Conservation (phyloP, 2,113 vertebrate genomes). For the Anser cygnoides region DNA sequence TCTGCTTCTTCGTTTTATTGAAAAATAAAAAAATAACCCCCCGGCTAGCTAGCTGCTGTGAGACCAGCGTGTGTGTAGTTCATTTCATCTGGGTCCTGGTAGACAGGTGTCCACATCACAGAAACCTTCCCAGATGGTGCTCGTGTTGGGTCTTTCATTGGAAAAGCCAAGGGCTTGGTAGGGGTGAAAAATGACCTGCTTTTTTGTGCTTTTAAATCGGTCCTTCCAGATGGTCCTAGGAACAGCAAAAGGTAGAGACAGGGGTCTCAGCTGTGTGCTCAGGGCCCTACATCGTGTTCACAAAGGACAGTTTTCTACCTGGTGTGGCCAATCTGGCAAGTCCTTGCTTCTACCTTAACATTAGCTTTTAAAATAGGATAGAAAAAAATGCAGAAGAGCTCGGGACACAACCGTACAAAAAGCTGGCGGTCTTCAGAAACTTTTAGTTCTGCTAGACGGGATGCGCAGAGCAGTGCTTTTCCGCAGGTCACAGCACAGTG, state of each 20-base stretch:
- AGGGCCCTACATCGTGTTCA: neutral
- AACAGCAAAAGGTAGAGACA: accelerated
- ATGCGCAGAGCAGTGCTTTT: neutral
- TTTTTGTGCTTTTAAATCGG: neutral
- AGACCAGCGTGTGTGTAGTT: neutral
- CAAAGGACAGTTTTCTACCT: neutral
- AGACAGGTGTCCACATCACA: neutral
- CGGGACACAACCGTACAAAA: neutral
- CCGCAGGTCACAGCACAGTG: neutral
- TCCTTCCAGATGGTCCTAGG: conserved; percentile 1
- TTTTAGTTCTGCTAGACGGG: neutral
- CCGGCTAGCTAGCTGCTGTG: neutral
- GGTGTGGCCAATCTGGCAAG: neutral
- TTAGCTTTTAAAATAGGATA: neutral
- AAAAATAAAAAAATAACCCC: neutral
- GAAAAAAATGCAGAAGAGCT: neutral
- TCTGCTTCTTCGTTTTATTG: neutral
- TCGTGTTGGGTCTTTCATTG: neutral
- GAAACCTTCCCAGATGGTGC: conserved; percentile 35
- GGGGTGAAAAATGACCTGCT: neutral
- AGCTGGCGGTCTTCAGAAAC: neutral
- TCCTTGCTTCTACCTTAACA: neutral
- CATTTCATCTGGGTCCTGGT: neutral
- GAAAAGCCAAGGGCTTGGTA: conserved; percentile 14
- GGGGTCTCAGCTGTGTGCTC: neutral